Evolutionary conservation across 2,888 invertebrate genomes (phyloP).

Genomic region (Clusia tigrina): DNA sequence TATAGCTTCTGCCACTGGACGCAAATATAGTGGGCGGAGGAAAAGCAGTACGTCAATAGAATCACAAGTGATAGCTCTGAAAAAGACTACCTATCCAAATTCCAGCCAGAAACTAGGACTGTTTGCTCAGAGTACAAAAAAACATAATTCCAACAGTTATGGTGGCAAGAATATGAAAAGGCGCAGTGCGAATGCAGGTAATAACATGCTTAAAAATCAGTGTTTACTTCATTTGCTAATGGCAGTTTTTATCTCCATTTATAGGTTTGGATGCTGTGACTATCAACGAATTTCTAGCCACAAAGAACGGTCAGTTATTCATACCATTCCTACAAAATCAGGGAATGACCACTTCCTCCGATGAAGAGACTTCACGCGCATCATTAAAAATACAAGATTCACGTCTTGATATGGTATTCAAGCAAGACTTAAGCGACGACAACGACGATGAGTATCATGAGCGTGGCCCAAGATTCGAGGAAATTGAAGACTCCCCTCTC

Average conservation of each 20-base stretch:
- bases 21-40: conserved; percentile 54
- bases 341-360: conserved; percentile 63
- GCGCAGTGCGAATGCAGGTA: conserved; percentile 55
- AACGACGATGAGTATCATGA: conserved; percentile 41
- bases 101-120: conserved; percentile 60
- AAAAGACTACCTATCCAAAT: conserved; percentile 62
- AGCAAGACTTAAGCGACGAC: conserved; percentile 54
- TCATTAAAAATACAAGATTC: conserved; percentile 64
- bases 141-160: conserved; percentile 39
- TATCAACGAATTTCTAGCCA: conserved; percentile 58
- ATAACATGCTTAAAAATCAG: neutral
- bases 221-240: neutral
- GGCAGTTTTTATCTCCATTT: neutral
- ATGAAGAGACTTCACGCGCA: conserved; percentile 61
- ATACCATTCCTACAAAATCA: conserved; percentile 64
- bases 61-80: conserved; percentile 72
- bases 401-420: conserved; percentile 61
- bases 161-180: conserved; percentile 50
- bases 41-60: conserved; percentile 84
- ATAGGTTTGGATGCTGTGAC: conserved; percentile 56
- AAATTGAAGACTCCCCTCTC: conserved; percentile 39
- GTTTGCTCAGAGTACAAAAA: conserved; percentile 58
- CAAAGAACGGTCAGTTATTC: conserved; percentile 61
- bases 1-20: conserved; percentile 51
- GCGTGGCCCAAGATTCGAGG: conserved; percentile 45